Evolutionary conservation across 2,113 vertebrate species (phyloP).

Genomic region (Calidris pugnax): DNA sequence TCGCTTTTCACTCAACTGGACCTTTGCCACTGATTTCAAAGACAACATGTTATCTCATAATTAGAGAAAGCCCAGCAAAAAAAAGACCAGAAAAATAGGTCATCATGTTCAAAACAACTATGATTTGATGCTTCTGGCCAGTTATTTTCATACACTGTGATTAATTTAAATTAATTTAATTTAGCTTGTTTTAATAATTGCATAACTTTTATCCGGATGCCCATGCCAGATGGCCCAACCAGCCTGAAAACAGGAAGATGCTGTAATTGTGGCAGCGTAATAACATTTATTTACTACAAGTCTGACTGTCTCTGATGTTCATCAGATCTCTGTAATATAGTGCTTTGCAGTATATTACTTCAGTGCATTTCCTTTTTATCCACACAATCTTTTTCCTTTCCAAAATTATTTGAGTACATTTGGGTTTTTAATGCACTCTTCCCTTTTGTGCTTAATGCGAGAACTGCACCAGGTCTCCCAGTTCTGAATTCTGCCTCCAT

Average conservation of each 20-base stretch:
- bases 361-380: background rate
- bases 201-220: conserved; percentile 47
- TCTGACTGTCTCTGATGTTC: background rate
- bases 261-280: conserved; percentile 34
- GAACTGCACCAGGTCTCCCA: background rate
- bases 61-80: conserved; percentile 26
- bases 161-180: conserved; percentile 72
- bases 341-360: background rate
- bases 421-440: rapidly evolving
- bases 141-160: conserved; percentile 29
- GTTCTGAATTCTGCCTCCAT: background rate
- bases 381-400: background rate
- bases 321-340: background rate
- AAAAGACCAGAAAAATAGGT: conserved; percentile 47
- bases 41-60: background rate
- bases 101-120: conserved; percentile 32
- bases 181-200: conserved; percentile 64
- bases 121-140: conserved; percentile 21
- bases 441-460: background rate
- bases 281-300: conserved; percentile 56
- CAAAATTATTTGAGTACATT: background rate
- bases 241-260: conserved; percentile 51
- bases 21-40: conserved; percentile 3
- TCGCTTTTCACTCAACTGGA: background rate
- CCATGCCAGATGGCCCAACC: conserved; percentile 20